Conservation (phyloP, 1,140 invertebrate genomes). For the Drosophila ironensis region DNA sequence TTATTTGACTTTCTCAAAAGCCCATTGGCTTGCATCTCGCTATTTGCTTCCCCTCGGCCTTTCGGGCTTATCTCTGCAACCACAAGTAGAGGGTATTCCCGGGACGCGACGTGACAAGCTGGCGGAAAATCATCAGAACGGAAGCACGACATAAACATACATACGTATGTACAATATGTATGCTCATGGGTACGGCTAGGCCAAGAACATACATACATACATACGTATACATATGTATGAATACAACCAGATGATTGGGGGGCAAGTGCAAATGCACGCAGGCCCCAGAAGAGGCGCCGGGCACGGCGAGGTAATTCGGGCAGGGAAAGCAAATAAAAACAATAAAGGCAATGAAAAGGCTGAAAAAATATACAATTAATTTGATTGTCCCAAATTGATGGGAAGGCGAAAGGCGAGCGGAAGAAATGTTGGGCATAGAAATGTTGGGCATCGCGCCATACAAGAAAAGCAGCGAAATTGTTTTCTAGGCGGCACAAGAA, state of each 20-base stretch:
- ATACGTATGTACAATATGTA: neutral
- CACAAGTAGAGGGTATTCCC: conserved; percentile 3
- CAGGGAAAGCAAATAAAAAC: conserved; percentile 14
- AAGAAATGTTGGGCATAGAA: conserved; percentile 18
- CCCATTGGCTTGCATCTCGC: conserved; percentile 11
- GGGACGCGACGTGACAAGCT: conserved; percentile 6
- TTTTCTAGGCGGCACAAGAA: neutral
- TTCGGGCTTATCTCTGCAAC: neutral
- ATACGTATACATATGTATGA: neutral
- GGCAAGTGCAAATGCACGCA: conserved; percentile 56
- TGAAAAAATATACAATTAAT: conserved; percentile 54
- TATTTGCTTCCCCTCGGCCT: conserved; percentile 7
- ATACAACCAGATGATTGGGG: conserved; percentile 4
- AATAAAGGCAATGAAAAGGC: conserved; percentile 41
- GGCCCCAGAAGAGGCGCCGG: conserved; percentile 15
- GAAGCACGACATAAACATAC: conserved; percentile 1
- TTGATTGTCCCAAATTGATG: conserved; percentile 59
- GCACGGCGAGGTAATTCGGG: neutral
- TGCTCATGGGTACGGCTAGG: neutral
- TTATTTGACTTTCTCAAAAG: neutral
- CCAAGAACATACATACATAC: neutral
- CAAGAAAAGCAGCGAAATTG: neutral
- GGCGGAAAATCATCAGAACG: conserved; percentile 9
- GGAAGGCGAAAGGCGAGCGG: conserved; percentile 35
- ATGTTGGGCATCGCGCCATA: too few species aligned